These are phyloP conservation scores for Dendrocopos noguchii DNA, from an alignment of 2,113 vertebrate species.

Conservation along the genomic window DNA sequence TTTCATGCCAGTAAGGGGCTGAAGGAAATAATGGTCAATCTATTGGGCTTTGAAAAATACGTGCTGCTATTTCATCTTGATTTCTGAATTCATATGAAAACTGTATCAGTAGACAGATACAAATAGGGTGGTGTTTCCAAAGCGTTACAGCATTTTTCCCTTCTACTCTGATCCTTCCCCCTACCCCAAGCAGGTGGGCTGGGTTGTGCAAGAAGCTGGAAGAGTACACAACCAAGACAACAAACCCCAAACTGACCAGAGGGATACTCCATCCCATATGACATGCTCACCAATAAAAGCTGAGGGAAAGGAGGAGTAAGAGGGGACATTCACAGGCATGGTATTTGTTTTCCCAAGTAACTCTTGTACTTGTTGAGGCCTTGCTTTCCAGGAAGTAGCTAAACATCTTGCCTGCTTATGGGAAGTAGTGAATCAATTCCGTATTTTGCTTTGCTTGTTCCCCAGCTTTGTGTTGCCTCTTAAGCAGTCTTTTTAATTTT, in stretches of 20 bases:
- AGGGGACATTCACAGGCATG: background rate
- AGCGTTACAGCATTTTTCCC: no score
- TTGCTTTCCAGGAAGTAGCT: background rate
- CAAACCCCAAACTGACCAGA: background rate
- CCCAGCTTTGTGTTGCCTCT: background rate
- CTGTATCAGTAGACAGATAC: background rate
- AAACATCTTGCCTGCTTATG: background rate
- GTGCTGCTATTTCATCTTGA: background rate
- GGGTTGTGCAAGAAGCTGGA: background rate
- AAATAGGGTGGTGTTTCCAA: background rate
- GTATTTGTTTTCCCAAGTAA: background rate
- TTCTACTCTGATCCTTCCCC: background rate
- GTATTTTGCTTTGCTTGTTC: background rate
- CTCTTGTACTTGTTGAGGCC: no score
- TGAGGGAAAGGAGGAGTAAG: background rate
- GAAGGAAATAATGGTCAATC: background rate
- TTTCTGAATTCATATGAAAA: slow-evolving; percentile 1
- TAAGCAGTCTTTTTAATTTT: background rate
- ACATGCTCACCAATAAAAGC: no score
- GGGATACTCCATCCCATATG: no score
- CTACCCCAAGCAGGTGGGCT: rapidly evolving
- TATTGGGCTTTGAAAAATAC: background rate
- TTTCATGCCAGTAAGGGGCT: background rate
- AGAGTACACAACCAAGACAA: background rate
- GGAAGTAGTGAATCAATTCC: background rate